Percentiles rank a stretch among this genome's conserved stretches.
phyloP scores from a whole-genome alignment of 2,113 vertebrate species.

The Mobula hypostoma region DNA sequence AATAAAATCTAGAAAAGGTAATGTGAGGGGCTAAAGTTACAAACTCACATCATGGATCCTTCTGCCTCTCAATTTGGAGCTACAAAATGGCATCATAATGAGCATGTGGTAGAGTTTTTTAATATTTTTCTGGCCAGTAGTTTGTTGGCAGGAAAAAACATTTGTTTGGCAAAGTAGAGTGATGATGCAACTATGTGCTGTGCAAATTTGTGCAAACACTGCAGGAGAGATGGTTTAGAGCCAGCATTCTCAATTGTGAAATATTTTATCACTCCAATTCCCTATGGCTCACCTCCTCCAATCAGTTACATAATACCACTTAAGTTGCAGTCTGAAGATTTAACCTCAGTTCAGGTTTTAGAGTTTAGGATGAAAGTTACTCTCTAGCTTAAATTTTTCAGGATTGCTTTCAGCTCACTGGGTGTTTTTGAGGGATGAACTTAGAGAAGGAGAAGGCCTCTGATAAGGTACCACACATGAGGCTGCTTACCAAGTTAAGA shows the following conservation, averaged over 20 bases:
- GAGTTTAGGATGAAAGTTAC: not conserved
- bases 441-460: no score
- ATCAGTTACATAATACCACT: not conserved
- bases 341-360: constrained; percentile 1
- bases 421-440: no score
- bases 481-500: no score
- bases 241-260: not conserved
- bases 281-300: not conserved
- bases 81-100: not conserved
- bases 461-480: no score
- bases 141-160: not conserved
- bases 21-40: not conserved
- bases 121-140: not conserved
- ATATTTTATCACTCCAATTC: not conserved
- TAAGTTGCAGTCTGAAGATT: not conserved
- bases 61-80: not conserved
- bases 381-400: no score
- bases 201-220: constrained; percentile 19
- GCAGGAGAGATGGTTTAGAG: not conserved
- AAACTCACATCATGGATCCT: not conserved
- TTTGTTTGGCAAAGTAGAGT: not conserved
- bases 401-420: no score
- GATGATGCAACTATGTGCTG: not conserved
- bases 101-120: not conserved
- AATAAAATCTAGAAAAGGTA: no score